phyloP scores from a whole-genome alignment of 2,113 vertebrate species.

The Saguinus midas region DNA sequence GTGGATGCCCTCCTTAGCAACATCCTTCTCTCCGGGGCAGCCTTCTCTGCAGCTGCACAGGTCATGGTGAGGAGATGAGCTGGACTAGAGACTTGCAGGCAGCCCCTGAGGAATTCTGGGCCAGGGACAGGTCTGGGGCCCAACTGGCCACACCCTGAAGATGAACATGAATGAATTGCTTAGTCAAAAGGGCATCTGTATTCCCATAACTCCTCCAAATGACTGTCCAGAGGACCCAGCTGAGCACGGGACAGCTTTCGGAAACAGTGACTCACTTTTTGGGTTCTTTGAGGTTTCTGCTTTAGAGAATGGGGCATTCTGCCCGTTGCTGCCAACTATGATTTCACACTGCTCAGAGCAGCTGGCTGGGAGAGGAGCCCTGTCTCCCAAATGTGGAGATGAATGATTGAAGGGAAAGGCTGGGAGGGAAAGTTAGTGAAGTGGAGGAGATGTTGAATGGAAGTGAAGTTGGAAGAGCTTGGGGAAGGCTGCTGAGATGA shows the following conservation, averaged over 20 bases:
- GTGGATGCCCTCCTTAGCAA: neutral
- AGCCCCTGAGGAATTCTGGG: neutral
- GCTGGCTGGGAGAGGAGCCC: neutral
- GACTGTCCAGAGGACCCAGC: neutral
- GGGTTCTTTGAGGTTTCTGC: neutral
- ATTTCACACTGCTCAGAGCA: neutral
- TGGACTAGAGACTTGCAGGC: neutral
- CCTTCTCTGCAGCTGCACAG: neutral
- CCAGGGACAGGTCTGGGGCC: neutral
- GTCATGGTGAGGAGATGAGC: neutral
- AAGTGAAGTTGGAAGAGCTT: neutral
- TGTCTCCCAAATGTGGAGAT: neutral
- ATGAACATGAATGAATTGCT: neutral
- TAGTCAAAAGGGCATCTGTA: neutral
- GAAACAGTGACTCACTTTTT: neutral
- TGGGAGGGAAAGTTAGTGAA: neutral
- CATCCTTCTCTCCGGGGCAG: neutral
- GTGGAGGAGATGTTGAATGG: accelerated
- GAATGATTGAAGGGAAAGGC: neutral
- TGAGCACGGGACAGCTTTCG: neutral
- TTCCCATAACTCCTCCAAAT: neutral
- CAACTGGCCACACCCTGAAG: neutral
- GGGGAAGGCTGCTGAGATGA: neutral
- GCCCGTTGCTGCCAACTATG: neutral
- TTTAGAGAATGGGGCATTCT: neutral